Percentiles rank a stretch among this genome's conserved stretches.
Conservation (phyloP, 1,140 invertebrate species). For the Cyclina sinensis region DNA sequence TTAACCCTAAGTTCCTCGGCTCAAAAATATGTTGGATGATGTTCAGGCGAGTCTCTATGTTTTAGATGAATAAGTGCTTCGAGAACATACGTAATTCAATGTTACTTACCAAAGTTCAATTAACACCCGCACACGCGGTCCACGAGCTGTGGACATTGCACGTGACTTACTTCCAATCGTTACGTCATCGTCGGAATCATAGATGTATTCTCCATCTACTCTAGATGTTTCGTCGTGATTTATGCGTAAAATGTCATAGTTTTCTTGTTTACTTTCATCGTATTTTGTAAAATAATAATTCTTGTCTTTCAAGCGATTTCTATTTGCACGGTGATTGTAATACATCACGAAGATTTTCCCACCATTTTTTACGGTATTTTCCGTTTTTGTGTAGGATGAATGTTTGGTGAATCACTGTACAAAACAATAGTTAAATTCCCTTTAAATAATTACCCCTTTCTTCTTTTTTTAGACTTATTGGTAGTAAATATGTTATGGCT, state of each 20-base stretch:
- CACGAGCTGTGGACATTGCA: neutral
- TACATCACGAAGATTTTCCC: neutral
- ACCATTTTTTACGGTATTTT: no score
- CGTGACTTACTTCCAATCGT: neutral
- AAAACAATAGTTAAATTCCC: no score
- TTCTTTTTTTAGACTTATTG: no score
- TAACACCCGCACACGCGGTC: neutral
- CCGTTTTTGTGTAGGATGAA: no score
- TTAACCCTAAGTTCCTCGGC: no score
- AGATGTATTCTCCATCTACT: neutral
- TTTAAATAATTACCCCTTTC: no score
- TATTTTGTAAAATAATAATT: conserved; percentile 17
- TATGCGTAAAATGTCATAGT: conserved; percentile 13
- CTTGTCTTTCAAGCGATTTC: neutral
- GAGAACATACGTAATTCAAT: no score
- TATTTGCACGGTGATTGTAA: neutral
- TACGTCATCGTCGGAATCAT: neutral
- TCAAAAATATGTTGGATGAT: no score
- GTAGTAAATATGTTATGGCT: no score
- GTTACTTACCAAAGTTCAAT: conserved; percentile 32
- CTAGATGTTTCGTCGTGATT: neutral
- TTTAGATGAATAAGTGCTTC: no score
- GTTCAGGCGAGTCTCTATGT: no score
- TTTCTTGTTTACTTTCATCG: neutral
- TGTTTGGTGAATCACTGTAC: no score